These are phyloP conservation scores for Molanna angustata DNA, from an alignment of 2,888 invertebrate genomes.

Conservation along the genomic window DNA sequence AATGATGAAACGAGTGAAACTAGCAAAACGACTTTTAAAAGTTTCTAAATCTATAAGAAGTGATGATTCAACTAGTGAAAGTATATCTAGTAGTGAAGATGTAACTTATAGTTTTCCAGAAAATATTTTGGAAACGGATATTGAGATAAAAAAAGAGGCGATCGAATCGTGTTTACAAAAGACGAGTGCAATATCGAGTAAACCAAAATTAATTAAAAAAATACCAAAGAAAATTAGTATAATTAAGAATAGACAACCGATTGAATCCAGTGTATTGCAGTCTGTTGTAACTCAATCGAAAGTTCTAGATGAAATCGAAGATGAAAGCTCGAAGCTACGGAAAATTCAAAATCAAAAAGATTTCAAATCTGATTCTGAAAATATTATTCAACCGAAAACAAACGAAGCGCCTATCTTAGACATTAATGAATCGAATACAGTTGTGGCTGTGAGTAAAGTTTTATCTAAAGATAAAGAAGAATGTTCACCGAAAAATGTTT, in stretches of 20 bases:
- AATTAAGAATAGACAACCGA: constrained; percentile 22
- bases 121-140: constrained; percentile 2
- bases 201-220: constrained; percentile 25
- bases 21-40: constrained; percentile 19
- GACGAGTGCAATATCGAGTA: constrained; percentile 21
- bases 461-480: too few relatives aligned
- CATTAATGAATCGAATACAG: too few relatives aligned
- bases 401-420: too few relatives aligned
- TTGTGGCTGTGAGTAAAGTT: too few relatives aligned
- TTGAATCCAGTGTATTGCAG: too few relatives aligned
- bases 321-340: too few relatives aligned
- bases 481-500: too few relatives aligned
- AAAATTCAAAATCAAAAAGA: too few relatives aligned
- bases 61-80: constrained; percentile 31
- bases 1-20: constrained; percentile 14
- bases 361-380: too few relatives aligned
- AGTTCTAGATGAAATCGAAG: neutral
- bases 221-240: constrained; percentile 31
- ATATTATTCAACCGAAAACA: too few relatives aligned
- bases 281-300: too few relatives aligned
- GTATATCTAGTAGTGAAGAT: constrained; percentile 14
- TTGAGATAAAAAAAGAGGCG: constrained; percentile 5
- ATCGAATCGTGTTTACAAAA: constrained; percentile 6
- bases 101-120: constrained; percentile 27
- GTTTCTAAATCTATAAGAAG: constrained; percentile 7